Percentiles rank a stretch among this genome's conserved stretches.
phyloP scores from a whole-genome alignment of 1,140 invertebrate species.

The Pseudomyrmex gracilis region DNA sequence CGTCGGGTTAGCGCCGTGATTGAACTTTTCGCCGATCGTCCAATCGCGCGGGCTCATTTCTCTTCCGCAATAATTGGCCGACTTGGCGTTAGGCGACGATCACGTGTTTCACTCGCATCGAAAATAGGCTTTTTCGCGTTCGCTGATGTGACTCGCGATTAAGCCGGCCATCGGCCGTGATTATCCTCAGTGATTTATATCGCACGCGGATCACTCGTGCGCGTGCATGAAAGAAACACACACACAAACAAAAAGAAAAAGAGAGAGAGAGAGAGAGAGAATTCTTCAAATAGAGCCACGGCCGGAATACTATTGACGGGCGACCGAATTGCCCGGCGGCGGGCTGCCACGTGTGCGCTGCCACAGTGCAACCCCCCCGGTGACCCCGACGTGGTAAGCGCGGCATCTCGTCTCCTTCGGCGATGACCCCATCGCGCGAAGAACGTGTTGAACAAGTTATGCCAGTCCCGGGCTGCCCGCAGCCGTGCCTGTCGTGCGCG shows the following conservation, averaged over 20 bases:
- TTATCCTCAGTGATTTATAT: conserved; percentile 74
- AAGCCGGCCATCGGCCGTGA: conserved; percentile 70
- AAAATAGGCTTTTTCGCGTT: conserved; percentile 34
- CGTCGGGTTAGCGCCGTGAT: conserved; percentile 53
- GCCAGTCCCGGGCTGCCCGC: conserved; percentile 62
- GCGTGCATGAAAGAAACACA: too few relatives aligned
- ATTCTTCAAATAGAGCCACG: conserved; percentile 45
- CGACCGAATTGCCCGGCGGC: conserved; percentile 75
- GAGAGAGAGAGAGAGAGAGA: conserved; percentile 2
- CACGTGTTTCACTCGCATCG: neutral
- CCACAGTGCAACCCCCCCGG: conserved; percentile 66
- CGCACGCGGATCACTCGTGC: conserved; percentile 15
- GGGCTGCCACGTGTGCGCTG: conserved; percentile 68
- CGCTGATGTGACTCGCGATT: conserved; percentile 66
- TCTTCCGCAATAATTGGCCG: conserved; percentile 53
- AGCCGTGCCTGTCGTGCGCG: conserved; percentile 26
- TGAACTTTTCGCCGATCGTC: conserved; percentile 61
- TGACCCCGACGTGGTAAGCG: conserved; percentile 70
- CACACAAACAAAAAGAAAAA: too few relatives aligned
- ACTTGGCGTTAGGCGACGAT: conserved; percentile 12
- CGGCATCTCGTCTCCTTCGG: conserved; percentile 63
- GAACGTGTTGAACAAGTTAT: conserved; percentile 79
- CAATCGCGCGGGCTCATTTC: conserved; percentile 36
- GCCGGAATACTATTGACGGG: conserved; percentile 67
- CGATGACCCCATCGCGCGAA: conserved; percentile 73